phyloP scores from a whole-genome alignment of 1,140 invertebrate genomes.

The Apis cerana region DNA sequence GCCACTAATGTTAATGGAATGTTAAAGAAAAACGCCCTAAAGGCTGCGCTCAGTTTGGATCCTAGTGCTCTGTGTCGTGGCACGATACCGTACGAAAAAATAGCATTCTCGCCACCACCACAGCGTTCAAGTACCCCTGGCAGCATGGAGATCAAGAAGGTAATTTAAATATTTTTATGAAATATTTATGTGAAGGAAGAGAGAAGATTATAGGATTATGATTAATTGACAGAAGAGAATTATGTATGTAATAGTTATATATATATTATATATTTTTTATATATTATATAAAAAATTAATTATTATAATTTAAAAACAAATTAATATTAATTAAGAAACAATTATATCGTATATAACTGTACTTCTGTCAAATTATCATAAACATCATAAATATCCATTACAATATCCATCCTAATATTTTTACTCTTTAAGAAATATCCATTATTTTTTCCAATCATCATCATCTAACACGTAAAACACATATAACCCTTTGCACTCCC shows the following conservation, averaged over 20 bases:
- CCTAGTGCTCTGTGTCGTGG: slow-evolving; percentile 78
- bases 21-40: slow-evolving; percentile 75
- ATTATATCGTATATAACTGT: neutral
- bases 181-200: no score
- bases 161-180: slow-evolving; percentile 36
- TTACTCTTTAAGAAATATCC: neutral
- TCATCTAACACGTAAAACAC: neutral
- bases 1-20: slow-evolving; percentile 76
- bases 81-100: slow-evolving; percentile 77
- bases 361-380: neutral
- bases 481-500: slow-evolving; percentile 13
- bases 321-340: no score
- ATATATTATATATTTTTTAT: no score
- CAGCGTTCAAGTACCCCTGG: slow-evolving; percentile 71
- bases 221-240: neutral
- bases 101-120: slow-evolving; percentile 72
- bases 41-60: slow-evolving; percentile 81
- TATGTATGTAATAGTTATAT: neutral
- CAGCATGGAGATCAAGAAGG: slow-evolving; percentile 72
- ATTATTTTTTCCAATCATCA: neutral
- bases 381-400: neutral
- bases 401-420: neutral
- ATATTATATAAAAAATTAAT: no score
- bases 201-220: neutral
- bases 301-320: no score